Evolutionary conservation across 1,140 invertebrate species (phyloP).

Genomic region (Neodiprion pinetum): DNA sequence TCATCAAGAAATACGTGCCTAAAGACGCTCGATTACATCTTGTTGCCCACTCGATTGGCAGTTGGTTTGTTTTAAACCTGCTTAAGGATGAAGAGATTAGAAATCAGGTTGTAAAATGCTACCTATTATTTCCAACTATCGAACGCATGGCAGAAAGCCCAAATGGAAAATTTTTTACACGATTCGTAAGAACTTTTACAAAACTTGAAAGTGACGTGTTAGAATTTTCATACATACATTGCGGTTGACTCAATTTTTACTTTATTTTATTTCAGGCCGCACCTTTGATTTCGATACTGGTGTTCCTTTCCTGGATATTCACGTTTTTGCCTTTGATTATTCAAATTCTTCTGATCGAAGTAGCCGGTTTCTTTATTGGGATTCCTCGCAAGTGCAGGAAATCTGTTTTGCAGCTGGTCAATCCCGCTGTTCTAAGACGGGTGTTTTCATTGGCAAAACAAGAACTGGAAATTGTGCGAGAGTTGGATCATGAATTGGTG

Average conservation of each 20-base stretch:
- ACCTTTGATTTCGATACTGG: constrained; percentile 63
- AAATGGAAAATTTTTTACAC: constrained; percentile 71
- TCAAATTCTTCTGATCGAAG: constrained; percentile 59
- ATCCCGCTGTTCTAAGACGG: constrained; percentile 61
- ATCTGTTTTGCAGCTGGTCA: constrained; percentile 62
- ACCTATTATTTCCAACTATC: constrained; percentile 83
- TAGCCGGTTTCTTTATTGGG: constrained; percentile 61
- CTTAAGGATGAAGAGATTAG: constrained; percentile 66
- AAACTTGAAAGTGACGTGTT: constrained; percentile 12
- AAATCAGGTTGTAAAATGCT: constrained; percentile 64
- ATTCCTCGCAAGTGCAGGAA: constrained; percentile 55
- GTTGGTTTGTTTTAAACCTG: constrained; percentile 80
- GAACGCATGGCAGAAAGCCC: constrained; percentile 77
- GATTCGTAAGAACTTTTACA: constrained; percentile 51
- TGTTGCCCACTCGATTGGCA: constrained; percentile 86
- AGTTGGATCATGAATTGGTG: constrained; percentile 66
- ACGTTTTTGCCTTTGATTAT: constrained; percentile 66
- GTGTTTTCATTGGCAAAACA: constrained; percentile 69
- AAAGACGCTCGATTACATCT: constrained; percentile 72
- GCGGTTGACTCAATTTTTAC: constrained; percentile 10
- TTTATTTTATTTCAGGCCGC: constrained; percentile 42
- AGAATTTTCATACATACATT: constrained; percentile 19
- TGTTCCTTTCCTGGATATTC: constrained; percentile 67
- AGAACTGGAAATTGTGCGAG: constrained; percentile 69
- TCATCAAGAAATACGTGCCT: constrained; percentile 77